Percentiles rank a stretch among this genome's conserved stretches.
Evolutionary conservation across 2,113 vertebrate species (phyloP).

Genomic region (Antechinus stuartii): DNA sequence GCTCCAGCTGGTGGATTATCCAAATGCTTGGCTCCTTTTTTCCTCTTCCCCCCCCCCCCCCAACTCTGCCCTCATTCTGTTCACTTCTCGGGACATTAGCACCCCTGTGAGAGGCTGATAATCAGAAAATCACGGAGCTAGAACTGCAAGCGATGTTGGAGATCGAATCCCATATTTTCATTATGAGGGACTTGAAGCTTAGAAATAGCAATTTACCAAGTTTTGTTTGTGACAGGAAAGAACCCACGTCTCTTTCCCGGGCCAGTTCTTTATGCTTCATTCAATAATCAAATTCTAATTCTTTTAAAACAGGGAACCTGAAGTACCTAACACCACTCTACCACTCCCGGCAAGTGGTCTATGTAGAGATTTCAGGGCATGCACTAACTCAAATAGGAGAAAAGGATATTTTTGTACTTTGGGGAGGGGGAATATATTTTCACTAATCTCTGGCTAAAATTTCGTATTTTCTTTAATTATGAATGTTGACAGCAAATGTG

Average conservation of each 20-base stretch:
- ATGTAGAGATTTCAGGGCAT: background rate
- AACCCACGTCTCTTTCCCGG: background rate
- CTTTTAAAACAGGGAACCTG: background rate
- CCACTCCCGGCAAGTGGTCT: background rate
- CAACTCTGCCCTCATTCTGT: background rate
- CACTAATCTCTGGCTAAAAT: background rate
- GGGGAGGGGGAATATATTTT: background rate
- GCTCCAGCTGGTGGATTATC: background rate
- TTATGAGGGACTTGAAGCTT: background rate
- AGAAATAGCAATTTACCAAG: background rate
- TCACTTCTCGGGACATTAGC: background rate
- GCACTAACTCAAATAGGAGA: background rate
- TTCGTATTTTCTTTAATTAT: background rate
- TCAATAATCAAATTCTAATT: background rate
- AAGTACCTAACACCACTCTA: background rate
- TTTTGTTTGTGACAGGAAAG: background rate
- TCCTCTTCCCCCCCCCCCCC: background rate
- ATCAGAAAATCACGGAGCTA: background rate
- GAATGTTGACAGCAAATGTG: background rate
- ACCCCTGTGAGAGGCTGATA: background rate
- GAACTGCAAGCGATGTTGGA: background rate
- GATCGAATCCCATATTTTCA: background rate
- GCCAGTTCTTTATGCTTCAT: background rate
- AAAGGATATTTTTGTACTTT: background rate
- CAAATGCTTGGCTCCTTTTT: background rate